A percentile compares a stretch with the other conserved stretches of the same genome.
Conservation (phyloP, 2,113 vertebrate genomes). For the Oncorhynchus tshawytscha region DNA sequence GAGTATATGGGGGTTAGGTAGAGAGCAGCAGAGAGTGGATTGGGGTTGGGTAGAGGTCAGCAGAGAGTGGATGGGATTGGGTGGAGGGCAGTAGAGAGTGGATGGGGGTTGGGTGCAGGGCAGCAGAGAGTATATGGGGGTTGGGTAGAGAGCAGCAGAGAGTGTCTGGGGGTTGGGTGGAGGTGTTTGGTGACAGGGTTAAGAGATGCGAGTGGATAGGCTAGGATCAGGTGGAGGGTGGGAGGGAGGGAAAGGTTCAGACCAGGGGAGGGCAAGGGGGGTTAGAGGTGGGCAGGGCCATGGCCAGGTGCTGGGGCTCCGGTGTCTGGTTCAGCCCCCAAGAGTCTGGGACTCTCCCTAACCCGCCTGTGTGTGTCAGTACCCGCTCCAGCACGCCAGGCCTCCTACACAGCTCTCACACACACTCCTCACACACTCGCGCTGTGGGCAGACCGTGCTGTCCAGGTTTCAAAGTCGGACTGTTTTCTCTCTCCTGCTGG, state of each 20-base stretch:
- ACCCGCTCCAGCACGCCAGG: constrained; percentile 58
- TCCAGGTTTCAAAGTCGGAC: constrained; percentile 21
- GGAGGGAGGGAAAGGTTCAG: neutral
- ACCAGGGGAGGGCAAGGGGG: constrained; percentile 11
- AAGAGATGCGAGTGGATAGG: constrained; percentile 12
- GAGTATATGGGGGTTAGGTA: too few species aligned
- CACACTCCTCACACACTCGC: constrained; percentile 13
- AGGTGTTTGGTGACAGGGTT: constrained; percentile 3
- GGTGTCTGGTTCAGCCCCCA: constrained; percentile 57
- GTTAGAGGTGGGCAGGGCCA: constrained; percentile 36
- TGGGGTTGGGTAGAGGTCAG: too few species aligned
- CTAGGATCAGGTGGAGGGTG: constrained; percentile 11
- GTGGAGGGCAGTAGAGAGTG: too few species aligned
- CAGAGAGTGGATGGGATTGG: too few species aligned
- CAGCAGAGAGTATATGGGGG: too few species aligned
- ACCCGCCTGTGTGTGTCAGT: constrained; percentile 11
- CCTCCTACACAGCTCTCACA: constrained; percentile 30
- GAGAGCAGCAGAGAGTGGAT: too few species aligned
- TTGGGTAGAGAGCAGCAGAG: too few species aligned
- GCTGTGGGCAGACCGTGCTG: constrained; percentile 14
- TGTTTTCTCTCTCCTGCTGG: neutral
- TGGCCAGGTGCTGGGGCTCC: constrained; percentile 59
- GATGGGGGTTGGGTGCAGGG: too few species aligned
- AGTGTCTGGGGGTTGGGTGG: neutral
- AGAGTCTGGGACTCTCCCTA: constrained; percentile 19